These are phyloP conservation scores for Cyanistes caeruleus DNA, from an alignment of 2,113 vertebrate genomes.

Conservation along the genomic window DNA sequence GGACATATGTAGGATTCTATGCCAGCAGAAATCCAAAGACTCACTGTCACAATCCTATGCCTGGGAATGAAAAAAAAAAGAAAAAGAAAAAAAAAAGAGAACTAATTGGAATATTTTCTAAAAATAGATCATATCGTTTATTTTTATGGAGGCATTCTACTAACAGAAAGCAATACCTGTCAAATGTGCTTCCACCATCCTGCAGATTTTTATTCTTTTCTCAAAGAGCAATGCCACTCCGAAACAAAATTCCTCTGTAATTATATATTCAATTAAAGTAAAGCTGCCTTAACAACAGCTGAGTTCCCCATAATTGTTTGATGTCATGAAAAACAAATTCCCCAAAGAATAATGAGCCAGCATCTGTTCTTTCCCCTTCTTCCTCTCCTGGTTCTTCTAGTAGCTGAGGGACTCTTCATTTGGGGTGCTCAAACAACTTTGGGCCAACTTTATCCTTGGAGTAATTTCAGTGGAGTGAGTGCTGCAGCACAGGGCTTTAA, in stretches of 20 bases:
- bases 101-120: background rate
- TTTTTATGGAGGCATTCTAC: background rate
- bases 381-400: background rate
- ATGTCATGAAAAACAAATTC: constrained; percentile 14
- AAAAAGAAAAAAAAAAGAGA: no score
- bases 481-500: background rate
- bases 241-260: background rate
- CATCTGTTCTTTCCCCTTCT: background rate
- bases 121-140: background rate
- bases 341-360: constrained; percentile 25
- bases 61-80: no score
- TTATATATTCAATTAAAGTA: constrained; percentile 44
- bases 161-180: background rate
- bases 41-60: background rate
- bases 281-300: constrained; percentile 8
- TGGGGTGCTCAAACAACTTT: background rate
- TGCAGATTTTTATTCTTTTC: background rate
- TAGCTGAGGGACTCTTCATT: background rate
- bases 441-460: background rate
- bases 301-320: background rate
- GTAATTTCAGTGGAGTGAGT: background rate
- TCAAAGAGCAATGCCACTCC: background rate
- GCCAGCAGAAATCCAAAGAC: background rate
- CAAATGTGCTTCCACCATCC: background rate
- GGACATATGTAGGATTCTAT: background rate